Evolutionary conservation across 2,113 vertebrate genomes (phyloP), one percentile per base, ranked within the genome.

Genomic region (Oophaga pumilio): DNA sequence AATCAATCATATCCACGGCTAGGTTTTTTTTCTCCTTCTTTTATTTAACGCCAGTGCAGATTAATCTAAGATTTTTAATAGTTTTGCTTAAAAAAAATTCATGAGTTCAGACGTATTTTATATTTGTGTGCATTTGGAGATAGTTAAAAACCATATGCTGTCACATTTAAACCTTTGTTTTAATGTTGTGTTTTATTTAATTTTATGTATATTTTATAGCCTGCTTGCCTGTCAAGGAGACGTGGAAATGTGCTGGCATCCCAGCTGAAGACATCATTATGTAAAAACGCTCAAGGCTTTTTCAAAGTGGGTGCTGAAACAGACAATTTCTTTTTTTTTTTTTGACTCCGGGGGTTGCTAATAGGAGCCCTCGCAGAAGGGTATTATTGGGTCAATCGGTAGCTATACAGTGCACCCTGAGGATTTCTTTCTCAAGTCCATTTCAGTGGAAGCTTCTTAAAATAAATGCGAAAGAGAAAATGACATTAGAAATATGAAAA

Each of bases 1-100:
- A 94, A 94, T 96, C 94, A 95, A 94, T 96, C 94, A 95, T 92
- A 95, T 94, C 93, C 91, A 92, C 91, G 92, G 91, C 89, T 74
- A 93, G 92, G 91, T 89, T 89, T 93, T 90, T 93, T 90, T 93
- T 24, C 93, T 73, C 33, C 92, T 94, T 64, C 18, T 50, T 43
- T 53, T 83, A 83, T 66, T 93, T 60, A 89, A 92, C 92, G 89
- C 88, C 74, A 92, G 52, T 91, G 53, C 90, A 93, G 90, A 91
- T 93, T 90, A 92, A 91, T 91, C 86, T 91, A 91, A 93, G 92
- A 92, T 88, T 84, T 90, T 90, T 89, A 93, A 91, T 80, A 91
- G 84, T 92, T 92, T 91, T 91, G 81, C 87, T 88, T 62, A 77
- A 84, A 81, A 71, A 86, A 84, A 88, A 87, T 82, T 92, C 88